Percentiles rank a stretch among this genome's conserved stretches.
phyloP scores from a whole-genome alignment of 2,888 invertebrate genomes.

The Philaethria dido region DNA sequence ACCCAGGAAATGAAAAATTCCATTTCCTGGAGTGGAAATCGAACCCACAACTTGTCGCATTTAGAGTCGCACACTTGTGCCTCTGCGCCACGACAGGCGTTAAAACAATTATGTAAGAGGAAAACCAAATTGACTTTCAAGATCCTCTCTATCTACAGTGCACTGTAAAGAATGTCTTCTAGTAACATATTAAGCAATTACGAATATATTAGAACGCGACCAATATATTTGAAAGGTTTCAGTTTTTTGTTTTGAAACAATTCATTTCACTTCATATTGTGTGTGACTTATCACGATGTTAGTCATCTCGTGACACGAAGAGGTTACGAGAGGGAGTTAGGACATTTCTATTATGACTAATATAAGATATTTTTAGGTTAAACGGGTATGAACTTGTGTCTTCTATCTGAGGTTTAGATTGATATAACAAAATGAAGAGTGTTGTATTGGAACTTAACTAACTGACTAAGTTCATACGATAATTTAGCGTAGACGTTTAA shows the following conservation, averaged over 20 bases:
- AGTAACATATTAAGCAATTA: neutral
- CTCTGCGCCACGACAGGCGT: too few relatives aligned
- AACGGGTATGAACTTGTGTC: neutral
- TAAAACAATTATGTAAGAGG: too few relatives aligned
- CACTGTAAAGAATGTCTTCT: neutral
- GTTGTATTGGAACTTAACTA: too few relatives aligned
- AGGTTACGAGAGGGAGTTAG: neutral
- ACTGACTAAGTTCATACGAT: too few relatives aligned
- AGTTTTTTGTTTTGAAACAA: constrained; percentile 5
- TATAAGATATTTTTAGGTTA: neutral
- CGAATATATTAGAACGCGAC: neutral
- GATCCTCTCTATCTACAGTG: neutral
- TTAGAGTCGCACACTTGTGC: too few relatives aligned
- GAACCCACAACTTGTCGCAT: too few relatives aligned
- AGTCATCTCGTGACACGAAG: constrained; percentile 1
- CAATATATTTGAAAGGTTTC: neutral
- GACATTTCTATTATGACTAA: constrained; percentile 12
- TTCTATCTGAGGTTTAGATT: neutral
- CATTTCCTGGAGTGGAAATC: too few relatives aligned
- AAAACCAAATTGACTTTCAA: neutral
- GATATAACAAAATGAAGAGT: too few relatives aligned
- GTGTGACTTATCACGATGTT: constrained; percentile 8
- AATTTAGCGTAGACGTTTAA: too few relatives aligned
- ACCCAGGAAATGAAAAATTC: too few relatives aligned
- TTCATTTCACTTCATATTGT: constrained; percentile 7